Evolutionary conservation across 2,113 vertebrate genomes (phyloP), one percentile per base, ranked within the genome.

Genomic region (Gavialis gangeticus): DNA sequence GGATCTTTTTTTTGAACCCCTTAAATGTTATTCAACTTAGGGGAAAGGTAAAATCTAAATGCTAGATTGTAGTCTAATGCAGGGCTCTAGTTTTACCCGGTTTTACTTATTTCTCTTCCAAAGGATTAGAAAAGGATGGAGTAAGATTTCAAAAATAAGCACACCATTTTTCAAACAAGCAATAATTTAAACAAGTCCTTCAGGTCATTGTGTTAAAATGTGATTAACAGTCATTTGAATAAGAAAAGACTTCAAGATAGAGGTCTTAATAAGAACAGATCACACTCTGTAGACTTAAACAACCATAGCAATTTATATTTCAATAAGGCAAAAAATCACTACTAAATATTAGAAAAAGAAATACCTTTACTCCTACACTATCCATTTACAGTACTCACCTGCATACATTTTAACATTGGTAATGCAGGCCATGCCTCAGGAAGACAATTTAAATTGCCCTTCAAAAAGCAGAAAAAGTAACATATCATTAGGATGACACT

Each of bases 381-480:
- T 34, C 91, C 92, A 92, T 96, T 97, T 90, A 21, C 73, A 71
- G 85, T 10, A 69, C 90, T 95, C 28, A 79, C 28, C 59, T 14
- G 84, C 59, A 76, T 78, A 78, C 71, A 75, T 93, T 88, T 93
- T 17, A 97, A 87, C 95, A 96, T 95, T 91, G 13, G 85, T 96
- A 95, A 97, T 97, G 96, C 90, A 89, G 92, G 60, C 55, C 84
- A n/a, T 63, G 94, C 76, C 75, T 84, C 85, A 21, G 85, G 79
- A 92, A 97, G 96, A 95, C 96, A 95, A 96, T 93, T 95, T 95
- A 97, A 97, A 97, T 97, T 96, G 90, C 92, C 86, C 95, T 96
- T 97, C 97, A 97, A 85, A 93, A 79, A 63, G 75, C 85, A 95
- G 69, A 92, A 79, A 92, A 91, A 92, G 75, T 84, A 97, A 97